Conservation (phyloP, 2,888 invertebrate species). For the Pollenia amentaria region DNA sequence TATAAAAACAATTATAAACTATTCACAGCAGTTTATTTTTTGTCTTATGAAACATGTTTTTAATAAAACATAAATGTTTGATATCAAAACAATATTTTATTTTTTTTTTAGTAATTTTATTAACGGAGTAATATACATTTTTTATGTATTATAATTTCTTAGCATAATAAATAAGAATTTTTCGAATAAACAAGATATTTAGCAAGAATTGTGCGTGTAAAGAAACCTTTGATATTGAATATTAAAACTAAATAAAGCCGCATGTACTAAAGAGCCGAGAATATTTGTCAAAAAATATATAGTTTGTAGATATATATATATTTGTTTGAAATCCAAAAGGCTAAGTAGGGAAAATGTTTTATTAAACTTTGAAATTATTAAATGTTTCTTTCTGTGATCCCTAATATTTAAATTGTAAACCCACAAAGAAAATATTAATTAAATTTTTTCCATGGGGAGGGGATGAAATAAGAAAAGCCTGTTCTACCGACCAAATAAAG, state of each 20-base stretch:
- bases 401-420: too few relatives aligned
- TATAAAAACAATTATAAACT: conserved; percentile 82
- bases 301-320: too few relatives aligned
- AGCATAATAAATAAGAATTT: background rate
- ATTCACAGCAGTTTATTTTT: conserved; percentile 82
- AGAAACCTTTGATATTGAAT: conserved; percentile 25
- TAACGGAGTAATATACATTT: conserved; percentile 29
- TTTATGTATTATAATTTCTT: conserved; percentile 9
- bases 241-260: background rate
- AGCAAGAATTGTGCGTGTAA: conserved; percentile 49
- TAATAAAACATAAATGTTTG: conserved; percentile 40
- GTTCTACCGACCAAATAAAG: too few relatives aligned
- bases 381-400: too few relatives aligned
- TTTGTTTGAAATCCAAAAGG: too few relatives aligned
- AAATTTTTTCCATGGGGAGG: too few relatives aligned
- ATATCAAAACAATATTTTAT: conserved; percentile 49
- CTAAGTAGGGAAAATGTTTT: too few relatives aligned
- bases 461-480: too few relatives aligned
- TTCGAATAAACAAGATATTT: background rate
- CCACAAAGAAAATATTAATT: too few relatives aligned
- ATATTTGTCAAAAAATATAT: too few relatives aligned
- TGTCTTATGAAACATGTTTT: conserved; percentile 73
- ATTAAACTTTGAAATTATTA: too few relatives aligned
- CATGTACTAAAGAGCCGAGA: background rate
- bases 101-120: conserved; percentile 13